Evolutionary conservation across 30 jellyfish, hydroid and myxozoan species (phyloP).

Genomic region (Turritopsis rubra): DNA sequence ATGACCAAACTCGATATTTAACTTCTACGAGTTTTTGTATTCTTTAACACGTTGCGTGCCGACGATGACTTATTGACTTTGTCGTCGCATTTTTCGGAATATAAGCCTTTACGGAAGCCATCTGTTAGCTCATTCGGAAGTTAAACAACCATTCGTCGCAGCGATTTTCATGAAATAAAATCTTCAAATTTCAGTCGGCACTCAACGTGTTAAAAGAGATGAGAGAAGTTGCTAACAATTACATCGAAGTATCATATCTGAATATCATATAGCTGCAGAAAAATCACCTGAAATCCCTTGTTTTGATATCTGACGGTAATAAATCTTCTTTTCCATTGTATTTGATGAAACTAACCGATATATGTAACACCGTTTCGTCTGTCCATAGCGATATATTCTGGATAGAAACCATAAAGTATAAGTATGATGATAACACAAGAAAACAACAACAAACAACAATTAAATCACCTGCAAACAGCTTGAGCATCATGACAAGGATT

Average conservation of each 20-base stretch:
- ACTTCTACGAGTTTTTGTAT: too few relatives aligned
- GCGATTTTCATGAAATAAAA: too few relatives aligned
- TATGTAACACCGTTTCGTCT: constrained; percentile 65
- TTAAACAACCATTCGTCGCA: too few relatives aligned
- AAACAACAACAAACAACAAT: not conserved
- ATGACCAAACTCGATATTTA: too few relatives aligned
- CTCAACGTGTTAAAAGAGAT: too few relatives aligned
- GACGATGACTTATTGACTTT: too few relatives aligned
- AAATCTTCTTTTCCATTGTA: constrained; percentile 86
- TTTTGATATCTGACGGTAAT: constrained; percentile 80
- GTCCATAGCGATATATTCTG: constrained; percentile 88
- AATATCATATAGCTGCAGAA: not conserved
- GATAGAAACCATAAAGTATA: not conserved
- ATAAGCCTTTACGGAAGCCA: too few relatives aligned
- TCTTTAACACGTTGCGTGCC: too few relatives aligned
- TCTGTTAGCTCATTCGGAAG: too few relatives aligned
- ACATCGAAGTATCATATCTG: not conserved
- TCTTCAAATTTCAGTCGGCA: too few relatives aligned
- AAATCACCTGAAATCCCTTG: constrained; percentile 81
- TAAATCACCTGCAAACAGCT: constrained; percentile 82
- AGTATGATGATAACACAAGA: not conserved
- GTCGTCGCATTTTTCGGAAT: too few relatives aligned
- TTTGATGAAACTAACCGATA: constrained; percentile 83
- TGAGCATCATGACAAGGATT: constrained; percentile 98
- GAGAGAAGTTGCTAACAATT: not conserved